A percentile compares a stretch with the other conserved stretches of the same genome.
These are phyloP conservation scores for Noctua comes DNA, from an alignment of 2,888 invertebrate genomes.

Conservation along the genomic window DNA sequence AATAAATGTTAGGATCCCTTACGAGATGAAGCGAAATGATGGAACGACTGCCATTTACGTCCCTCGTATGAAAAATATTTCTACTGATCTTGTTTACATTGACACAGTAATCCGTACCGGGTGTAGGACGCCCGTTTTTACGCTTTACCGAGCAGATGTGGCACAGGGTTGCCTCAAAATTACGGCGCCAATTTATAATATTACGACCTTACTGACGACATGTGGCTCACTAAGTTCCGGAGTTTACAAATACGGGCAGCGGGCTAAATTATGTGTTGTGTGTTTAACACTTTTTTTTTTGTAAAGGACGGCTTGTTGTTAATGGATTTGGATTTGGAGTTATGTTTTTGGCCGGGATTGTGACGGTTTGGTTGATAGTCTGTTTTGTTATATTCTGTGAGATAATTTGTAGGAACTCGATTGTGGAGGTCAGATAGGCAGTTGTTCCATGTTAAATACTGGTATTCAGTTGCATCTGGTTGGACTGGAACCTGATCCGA, in stretches of 20 bases:
- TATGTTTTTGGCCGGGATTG: constrained; percentile 24
- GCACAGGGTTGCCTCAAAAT: constrained; percentile 69
- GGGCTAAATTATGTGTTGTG: constrained; percentile 62
- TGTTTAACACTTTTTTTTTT: constrained; percentile 58
- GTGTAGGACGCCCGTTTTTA: constrained; percentile 75
- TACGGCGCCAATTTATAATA: constrained; percentile 66
- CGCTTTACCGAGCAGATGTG: constrained; percentile 77
- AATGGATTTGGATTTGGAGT: constrained; percentile 35
- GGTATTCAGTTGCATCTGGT: neutral
- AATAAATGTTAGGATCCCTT: constrained; percentile 83
- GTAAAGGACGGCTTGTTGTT: constrained; percentile 14
- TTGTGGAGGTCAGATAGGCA: neutral
- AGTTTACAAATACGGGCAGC: constrained; percentile 61
- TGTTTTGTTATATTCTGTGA: neutral
- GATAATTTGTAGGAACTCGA: neutral
- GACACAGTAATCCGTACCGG: constrained; percentile 81
- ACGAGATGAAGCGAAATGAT: constrained; percentile 82
- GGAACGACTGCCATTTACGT: constrained; percentile 82
- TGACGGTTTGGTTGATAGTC: constrained; percentile 7
- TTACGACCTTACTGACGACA: constrained; percentile 62
- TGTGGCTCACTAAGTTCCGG: constrained; percentile 64
- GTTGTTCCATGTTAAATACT: neutral
- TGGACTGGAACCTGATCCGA: neutral
- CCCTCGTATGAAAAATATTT: constrained; percentile 84
- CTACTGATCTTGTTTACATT: constrained; percentile 86